Base-by-base conservation (phyloP, 2,113 vertebrate species). In the Ictidomys tridecemlineatus region DNA sequence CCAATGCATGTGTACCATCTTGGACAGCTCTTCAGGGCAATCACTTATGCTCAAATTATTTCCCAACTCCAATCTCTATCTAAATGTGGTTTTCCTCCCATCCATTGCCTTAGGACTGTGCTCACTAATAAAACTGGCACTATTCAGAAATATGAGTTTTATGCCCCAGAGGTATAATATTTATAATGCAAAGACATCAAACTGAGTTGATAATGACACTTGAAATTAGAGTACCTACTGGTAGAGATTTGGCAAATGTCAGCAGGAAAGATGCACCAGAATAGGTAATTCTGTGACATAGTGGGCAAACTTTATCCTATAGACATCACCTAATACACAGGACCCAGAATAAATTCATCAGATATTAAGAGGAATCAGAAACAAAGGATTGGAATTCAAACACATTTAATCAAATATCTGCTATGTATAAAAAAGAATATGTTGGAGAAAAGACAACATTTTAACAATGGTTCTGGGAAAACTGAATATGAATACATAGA, bases 121-220 rank as follows among this genome's bases (percentile, higher is more conserved):
- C 42, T 37, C 16, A 53, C 32, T 26, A 58, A 67, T 53, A 89
- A 85, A 92, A 85, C 4, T 22, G 67, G 42, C 14, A 45, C 53
- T 73, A 9, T 51, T 42, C 13, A 88, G 13, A 95, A 93, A 67
- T 48, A 76, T 37, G 72, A 85, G 37, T 61, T 72, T 53, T 63
- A 91, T 42, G 7, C 24, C 48, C 70, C 9, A 32, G 8, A 58
- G 42, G 24, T 10, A 77, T 6, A 34, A 42, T 53, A 70, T 88
- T 34, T 61, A 8, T 65, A 89, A 84, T 56, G 24, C 32, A 76
- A n/a, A 84, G 77, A 93, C 32, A 93, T 67, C 80, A 82, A 95
- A 82, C 91, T 85, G 42, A 96, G 53, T 87, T 61, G n/a, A 74
- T 85, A 70, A 56, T 26, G 51, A 58, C 18, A 39, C 28, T 53